Base-by-base conservation (phyloP, 2,888 invertebrate genomes). In the Epinotia nisella region DNA sequence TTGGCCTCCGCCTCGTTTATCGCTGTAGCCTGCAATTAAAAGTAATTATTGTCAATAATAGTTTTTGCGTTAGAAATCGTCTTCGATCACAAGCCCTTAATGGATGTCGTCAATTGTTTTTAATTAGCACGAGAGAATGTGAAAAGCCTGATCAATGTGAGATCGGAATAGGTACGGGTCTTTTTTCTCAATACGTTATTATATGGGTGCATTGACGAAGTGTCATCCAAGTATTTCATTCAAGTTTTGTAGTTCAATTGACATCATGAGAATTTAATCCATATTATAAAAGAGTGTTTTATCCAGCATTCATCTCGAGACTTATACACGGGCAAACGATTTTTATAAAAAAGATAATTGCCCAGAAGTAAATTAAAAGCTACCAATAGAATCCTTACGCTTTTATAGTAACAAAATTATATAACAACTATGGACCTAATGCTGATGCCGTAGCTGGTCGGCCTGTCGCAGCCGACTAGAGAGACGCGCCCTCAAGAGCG, bases 41-140 rank as follows among this genome's bases (percentile, higher is more conserved):
- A 78, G 80, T 87, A 86, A 90, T 90, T 89, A 88, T 83, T 80
- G 82, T 74, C 81, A 79, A 86, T 86, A 85, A 73, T 82, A 81
- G 82, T 89, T 89, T 86, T 88, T 89, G 86, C 83, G 81, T 86
- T 86, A 85, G 86, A 85, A 82, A 85, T 78, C 77, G 79, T 81
- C 80, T 83, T 84, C 83, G 81, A 86, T 86, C 82, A 83, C 80
- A 81, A 53, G 83, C 71, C 45, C 75, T 75, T 75, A 75, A 74
- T 76, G 71, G 59, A 17, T 64, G 58, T 70, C 67, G 62, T 71
- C 72, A 73, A 76, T 76, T 71, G 69, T 73, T 67, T 55, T 53
- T 73, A 73, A 73, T 69, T 68, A 59, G 58, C 15, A 29, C 29
- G 17, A 68, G 29, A 59, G 67, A 68, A 68, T 68, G 67, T 68